Base-by-base conservation (phyloP, 1,140 invertebrate genomes). In the Zaprionus taronus region DNA sequence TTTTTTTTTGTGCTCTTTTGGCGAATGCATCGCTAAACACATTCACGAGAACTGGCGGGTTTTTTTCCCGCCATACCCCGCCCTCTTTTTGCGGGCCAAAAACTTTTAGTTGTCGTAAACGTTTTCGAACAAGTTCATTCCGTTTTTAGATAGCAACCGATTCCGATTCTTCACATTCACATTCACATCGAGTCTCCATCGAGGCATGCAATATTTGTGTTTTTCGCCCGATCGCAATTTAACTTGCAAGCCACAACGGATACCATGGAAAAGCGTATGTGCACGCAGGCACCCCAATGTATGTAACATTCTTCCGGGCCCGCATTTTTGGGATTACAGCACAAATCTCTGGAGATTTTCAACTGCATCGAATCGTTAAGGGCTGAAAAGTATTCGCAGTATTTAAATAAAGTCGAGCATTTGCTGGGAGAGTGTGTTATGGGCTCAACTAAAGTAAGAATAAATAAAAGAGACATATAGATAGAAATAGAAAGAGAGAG, bases 91-190 rank as follows among this genome's bases (percentile, higher is more conserved):
- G 5, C 51, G 20, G 31, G 15, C 53, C 58, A 51, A 34, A 64
- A 71, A 75, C 60, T 71, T 75, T 60, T 71, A 64, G 55, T 26
- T 75, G 60, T 64, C 67, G 41, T 75, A 64, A 71, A 75, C 67
- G 72, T 26, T 75, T 75, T 64, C 31, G 9, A 70, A 31, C 60
- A 53, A 20, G 41, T 34, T 68, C 28, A 41, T 75, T 63, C 58
- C 41, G 41, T 64, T 75, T 75, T 71, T 44, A 31, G 67, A 51
- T 34, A 51, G 51, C 24, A 14, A 17, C 20, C 44, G 47, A 22
- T 63, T 71, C 26, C 38, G 47, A 22, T 63, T 71, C 49, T n/a
- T n/a, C n/a, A n/a, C 17, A 31, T 60, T 22, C 31, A 5, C n/a
- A 56, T 61, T 53, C 26, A 12, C 31, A 53, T 17, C 24, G n/a